These are phyloP conservation scores for Cephalotes varians DNA, from an alignment of 2,888 invertebrate species.

Conservation along the genomic window DNA sequence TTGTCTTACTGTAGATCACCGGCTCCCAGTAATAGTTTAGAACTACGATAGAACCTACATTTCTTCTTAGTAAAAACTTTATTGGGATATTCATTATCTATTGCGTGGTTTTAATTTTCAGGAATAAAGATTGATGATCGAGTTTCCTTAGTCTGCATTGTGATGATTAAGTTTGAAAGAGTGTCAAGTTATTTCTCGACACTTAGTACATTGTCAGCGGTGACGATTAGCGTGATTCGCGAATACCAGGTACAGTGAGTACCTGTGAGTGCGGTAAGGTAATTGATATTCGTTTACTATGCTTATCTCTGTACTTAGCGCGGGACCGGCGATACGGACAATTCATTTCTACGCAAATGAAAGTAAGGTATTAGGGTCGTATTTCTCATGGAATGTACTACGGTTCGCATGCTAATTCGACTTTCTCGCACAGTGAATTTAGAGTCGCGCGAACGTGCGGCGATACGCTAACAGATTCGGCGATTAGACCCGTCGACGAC, in stretches of 20 bases:
- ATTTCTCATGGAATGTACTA: conserved; percentile 28
- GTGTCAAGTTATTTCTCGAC: neutral
- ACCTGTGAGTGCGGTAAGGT: neutral
- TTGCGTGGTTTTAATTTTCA: neutral
- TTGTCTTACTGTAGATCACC: neutral
- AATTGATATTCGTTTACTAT: conserved; percentile 39
- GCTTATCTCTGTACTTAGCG: conserved; percentile 32
- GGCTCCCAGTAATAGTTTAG: neutral
- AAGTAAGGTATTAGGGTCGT: conserved; percentile 50
- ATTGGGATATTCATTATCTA: neutral
- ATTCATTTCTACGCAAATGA: conserved; percentile 55
- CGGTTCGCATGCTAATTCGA: conserved; percentile 44
- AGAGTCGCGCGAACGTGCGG: conserved; percentile 38
- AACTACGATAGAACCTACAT: neutral
- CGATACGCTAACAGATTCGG: conserved; percentile 40
- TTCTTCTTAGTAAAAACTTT: neutral
- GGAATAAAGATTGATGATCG: neutral
- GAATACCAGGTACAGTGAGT: neutral
- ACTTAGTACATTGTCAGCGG: conserved; percentile 11
- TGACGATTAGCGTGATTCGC: conserved; percentile 23
- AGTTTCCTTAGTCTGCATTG: neutral
- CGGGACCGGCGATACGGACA: conserved; percentile 39
- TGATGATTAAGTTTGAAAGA: neutral
- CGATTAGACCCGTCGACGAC: conserved; percentile 20
- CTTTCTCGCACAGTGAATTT: conserved; percentile 25